phyloP scores from a whole-genome alignment of 2,797 vertebrate genomes.

The Sebastes diploproa region DNA sequence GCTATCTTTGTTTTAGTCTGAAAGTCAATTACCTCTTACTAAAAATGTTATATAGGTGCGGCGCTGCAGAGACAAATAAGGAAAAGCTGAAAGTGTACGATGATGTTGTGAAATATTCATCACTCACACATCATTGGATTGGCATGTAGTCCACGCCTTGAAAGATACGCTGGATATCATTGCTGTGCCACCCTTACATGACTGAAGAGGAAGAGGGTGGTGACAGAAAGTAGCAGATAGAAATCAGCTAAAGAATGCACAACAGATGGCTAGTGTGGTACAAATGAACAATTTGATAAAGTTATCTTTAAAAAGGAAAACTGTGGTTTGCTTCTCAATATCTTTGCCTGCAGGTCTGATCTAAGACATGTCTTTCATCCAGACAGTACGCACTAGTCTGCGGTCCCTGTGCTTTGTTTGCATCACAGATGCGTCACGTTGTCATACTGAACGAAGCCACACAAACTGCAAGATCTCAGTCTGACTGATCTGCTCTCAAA shows the following conservation, averaged over 20 bases:
- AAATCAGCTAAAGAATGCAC: conserved; percentile 15
- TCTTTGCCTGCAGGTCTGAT: neutral
- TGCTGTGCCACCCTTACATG: neutral
- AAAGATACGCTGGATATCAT: neutral
- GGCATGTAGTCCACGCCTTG: neutral
- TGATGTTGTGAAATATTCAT: neutral
- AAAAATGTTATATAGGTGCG: neutral
- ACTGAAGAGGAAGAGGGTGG: conserved; percentile 29
- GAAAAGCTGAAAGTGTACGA: neutral
- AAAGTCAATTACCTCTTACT: neutral
- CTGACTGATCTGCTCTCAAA: neutral
- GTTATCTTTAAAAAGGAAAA: neutral
- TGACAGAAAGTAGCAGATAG: conserved; percentile 6
- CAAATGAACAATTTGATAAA: neutral
- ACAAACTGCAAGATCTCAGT: neutral
- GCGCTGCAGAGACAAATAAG: neutral
- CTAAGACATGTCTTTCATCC: neutral
- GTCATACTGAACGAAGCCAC: neutral
- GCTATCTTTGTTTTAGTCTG: no score
- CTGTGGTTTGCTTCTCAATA: neutral
- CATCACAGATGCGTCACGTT: neutral
- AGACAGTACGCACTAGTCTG: neutral
- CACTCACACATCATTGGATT: neutral
- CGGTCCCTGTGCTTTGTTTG: neutral
- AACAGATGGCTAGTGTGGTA: neutral